phyloP scores from a whole-genome alignment of 2,113 vertebrate genomes.

The Spea multiplicata region DNA sequence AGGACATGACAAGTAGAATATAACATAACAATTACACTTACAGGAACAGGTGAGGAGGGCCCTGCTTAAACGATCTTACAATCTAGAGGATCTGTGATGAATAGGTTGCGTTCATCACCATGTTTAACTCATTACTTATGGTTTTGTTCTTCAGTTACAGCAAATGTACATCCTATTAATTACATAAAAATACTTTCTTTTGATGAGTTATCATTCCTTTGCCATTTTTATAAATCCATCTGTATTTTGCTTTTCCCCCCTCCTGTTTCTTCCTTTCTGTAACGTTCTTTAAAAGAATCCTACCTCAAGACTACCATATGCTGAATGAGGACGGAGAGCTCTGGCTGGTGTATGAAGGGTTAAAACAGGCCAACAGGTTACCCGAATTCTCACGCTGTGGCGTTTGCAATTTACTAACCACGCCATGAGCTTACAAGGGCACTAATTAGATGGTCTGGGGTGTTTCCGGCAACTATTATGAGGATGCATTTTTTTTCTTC shows the following conservation, averaged over 20 bases:
- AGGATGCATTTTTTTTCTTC: no score
- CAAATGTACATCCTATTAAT: no score
- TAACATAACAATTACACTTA: no score
- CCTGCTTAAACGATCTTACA: no score
- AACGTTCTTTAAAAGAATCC: slow-evolving; percentile 80
- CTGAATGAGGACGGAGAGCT: slow-evolving; percentile 98
- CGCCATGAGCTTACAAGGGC: slow-evolving; percentile 17
- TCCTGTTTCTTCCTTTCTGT: slow-evolving; percentile 68
- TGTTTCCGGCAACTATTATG: no score
- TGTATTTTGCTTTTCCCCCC: slow-evolving; percentile 59
- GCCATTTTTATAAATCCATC: slow-evolving; percentile 60
- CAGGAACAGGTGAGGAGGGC: no score
- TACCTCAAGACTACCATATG: slow-evolving; percentile 85
- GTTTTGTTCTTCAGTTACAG: not conserved
- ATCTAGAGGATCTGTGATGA: no score
- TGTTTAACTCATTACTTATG: not conserved
- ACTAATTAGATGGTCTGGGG: not conserved
- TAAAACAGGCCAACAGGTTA: slow-evolving; percentile 99
- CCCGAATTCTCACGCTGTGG: slow-evolving; percentile 61
- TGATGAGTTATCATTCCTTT: slow-evolving; percentile 5
- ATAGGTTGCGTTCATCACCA: not conserved
- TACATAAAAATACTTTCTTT: no score
- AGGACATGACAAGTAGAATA: no score
- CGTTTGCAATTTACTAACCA: slow-evolving; percentile 62
- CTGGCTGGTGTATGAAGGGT: slow-evolving; percentile 99